Percentiles rank a stretch among this genome's conserved stretches.
These are phyloP conservation scores for Phlogophora meticulosa DNA, from an alignment of 2,888 invertebrate species.

Conservation along the genomic window DNA sequence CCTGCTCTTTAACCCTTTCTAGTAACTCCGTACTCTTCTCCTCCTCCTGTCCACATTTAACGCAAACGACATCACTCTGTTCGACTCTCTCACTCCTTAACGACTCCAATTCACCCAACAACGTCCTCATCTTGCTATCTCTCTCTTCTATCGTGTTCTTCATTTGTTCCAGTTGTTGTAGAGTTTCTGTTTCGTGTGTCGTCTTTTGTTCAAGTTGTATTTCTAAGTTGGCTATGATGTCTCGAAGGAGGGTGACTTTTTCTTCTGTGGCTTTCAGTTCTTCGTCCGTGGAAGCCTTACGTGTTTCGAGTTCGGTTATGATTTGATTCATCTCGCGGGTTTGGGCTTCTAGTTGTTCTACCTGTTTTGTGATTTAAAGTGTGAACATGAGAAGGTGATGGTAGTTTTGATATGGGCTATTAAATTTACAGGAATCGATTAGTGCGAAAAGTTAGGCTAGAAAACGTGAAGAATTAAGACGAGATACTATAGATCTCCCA, in stretches of 20 bases:
- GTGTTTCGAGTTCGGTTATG: conserved; percentile 91
- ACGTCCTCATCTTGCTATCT: conserved; percentile 89
- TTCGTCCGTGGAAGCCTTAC: conserved; percentile 92
- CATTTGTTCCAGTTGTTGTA: conserved; percentile 91
- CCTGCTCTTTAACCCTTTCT: conserved; percentile 84
- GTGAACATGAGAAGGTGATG: conserved; percentile 26
- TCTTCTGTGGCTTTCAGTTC: conserved; percentile 95
- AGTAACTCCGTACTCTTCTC: conserved; percentile 75
- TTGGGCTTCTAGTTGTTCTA: conserved; percentile 95
- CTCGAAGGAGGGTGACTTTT: conserved; percentile 94
- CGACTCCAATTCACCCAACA: conserved; percentile 90
- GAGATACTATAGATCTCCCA: background rate
- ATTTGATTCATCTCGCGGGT: conserved; percentile 93
- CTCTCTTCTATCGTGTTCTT: conserved; percentile 90
- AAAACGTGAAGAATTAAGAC: background rate
- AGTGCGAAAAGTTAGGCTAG: background rate
- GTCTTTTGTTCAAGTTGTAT: conserved; percentile 93
- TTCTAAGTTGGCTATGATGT: conserved; percentile 95
- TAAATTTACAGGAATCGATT: too few species aligned
- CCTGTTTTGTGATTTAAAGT: conserved; percentile 85
- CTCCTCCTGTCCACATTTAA: conserved; percentile 78
- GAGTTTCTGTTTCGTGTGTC: conserved; percentile 91
- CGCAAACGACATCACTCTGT: conserved; percentile 81
- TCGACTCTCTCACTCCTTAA: conserved; percentile 86
- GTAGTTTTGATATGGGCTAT: background rate